Conservation (phyloP, 2,888 invertebrate genomes). For the Polymixis lichenea region DNA sequence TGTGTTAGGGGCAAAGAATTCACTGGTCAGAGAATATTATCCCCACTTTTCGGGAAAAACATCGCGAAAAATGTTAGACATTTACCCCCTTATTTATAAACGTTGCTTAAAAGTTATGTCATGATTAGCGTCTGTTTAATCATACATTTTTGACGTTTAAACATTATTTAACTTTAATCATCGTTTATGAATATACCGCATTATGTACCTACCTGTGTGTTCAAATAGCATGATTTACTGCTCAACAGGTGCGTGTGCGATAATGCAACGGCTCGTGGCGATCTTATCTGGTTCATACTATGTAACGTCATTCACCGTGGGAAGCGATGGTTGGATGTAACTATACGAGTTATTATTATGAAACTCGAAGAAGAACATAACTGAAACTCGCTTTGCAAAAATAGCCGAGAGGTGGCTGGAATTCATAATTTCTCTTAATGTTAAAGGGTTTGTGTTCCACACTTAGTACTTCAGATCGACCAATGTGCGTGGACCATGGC, state of each 20-base stretch:
- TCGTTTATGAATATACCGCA: too few relatives aligned
- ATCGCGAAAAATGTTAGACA: background rate
- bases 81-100: too few relatives aligned
- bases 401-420: background rate
- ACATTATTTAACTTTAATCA: too few relatives aligned
- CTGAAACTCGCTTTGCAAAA: background rate
- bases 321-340: conserved; percentile 18
- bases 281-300: conserved; percentile 36
- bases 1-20: too few relatives aligned
- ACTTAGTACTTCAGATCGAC: too few relatives aligned
- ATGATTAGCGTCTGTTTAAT: too few relatives aligned
- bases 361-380: conserved; percentile 5
- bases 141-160: too few relatives aligned
- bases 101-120: too few relatives aligned
- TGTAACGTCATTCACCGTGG: conserved; percentile 38
- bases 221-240: conserved; percentile 27
- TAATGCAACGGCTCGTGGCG: conserved; percentile 38
- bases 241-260: conserved; percentile 42
- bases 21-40: background rate
- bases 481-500: too few relatives aligned
- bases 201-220: too few relatives aligned
- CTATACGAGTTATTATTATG: conserved; percentile 8
- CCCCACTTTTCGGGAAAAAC: background rate
- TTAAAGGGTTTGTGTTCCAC: too few relatives aligned
- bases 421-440: background rate